Base-by-base conservation (phyloP, 1,140 invertebrate genomes). In the Zelostemma sp. region DNA sequence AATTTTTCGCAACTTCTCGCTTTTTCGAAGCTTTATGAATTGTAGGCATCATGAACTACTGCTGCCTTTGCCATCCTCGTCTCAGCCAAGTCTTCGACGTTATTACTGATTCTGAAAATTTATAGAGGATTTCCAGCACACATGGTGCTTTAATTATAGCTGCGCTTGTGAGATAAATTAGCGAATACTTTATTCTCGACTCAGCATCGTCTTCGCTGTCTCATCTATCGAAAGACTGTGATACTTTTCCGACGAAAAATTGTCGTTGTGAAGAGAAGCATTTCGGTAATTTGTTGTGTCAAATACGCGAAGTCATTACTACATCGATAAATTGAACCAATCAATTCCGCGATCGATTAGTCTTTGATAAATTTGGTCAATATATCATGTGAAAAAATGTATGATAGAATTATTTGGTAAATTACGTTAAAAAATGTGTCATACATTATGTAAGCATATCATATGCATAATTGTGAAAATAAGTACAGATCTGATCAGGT, bases 91-190 rank as follows among this genome's bases (percentile, higher is more conserved):
- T 78, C 74, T 73, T 76, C 77, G 75, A 79, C 81, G 76, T 85
- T 83, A 83, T 85, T 85, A 79, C 83, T 82, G 81, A 84, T 85
- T 77, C 76, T 50, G 54, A 73, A 79, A 80, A 85, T 85, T 85
- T 85, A 85, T 83, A 70, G 75, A 49, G 64, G 75, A 79, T 73
- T 80, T 81, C 77, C 68, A 64, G 75, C 80, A 80, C 81, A 83
- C 81, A 77, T 82, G 83, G 81, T 61, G 80, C 81, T 83, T 85
- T 85, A 85, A 85, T 85, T 85, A 83, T 83, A 80, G 80, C 66
- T 59, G 53, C 57, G 71, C 66, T 74, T 58, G 59, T 68, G 71
- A 77, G 82, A 84, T 79, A 75, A 82, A 84, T 83, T 79, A 78
- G 72, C 72, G 76, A 82, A 82, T 83, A 83, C 83, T 83, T 83